Conservation (phyloP, 2,113 vertebrate species). For the Corythaixoides concolor region DNA sequence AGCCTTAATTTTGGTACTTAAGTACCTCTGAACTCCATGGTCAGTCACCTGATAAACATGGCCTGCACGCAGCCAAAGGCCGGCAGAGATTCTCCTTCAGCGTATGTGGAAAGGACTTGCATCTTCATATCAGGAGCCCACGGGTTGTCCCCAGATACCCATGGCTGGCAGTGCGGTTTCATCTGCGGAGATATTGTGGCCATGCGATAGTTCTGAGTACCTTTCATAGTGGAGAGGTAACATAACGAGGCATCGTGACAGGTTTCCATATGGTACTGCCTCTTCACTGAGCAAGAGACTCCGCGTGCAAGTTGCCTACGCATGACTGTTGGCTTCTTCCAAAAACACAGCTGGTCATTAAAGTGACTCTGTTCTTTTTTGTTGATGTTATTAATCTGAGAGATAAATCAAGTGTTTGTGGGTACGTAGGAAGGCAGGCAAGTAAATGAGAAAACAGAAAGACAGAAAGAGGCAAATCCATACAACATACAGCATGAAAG, state of each 20-base stretch:
- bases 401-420: not conserved
- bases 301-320: not conserved
- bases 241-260: not conserved
- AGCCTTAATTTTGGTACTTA: not conserved
- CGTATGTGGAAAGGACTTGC: not conserved
- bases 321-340: not conserved
- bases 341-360: conserved; percentile 3
- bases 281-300: not conserved
- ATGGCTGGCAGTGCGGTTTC: not conserved
- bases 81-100: not conserved
- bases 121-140: not conserved
- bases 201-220: not conserved
- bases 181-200: not conserved
- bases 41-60: not conserved
- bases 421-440: not conserved
- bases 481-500: not conserved
- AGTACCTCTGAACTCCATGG: not conserved
- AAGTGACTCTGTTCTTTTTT: not conserved
- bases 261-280: conserved; percentile 10
- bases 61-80: not conserved
- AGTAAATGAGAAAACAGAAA: not conserved
- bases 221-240: not conserved
- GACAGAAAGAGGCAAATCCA: not conserved
- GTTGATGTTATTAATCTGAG: not conserved
- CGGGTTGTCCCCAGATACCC: not conserved